These are phyloP conservation scores for Lepus timidus DNA, from an alignment of 2,113 vertebrate genomes.

Conservation along the genomic window DNA sequence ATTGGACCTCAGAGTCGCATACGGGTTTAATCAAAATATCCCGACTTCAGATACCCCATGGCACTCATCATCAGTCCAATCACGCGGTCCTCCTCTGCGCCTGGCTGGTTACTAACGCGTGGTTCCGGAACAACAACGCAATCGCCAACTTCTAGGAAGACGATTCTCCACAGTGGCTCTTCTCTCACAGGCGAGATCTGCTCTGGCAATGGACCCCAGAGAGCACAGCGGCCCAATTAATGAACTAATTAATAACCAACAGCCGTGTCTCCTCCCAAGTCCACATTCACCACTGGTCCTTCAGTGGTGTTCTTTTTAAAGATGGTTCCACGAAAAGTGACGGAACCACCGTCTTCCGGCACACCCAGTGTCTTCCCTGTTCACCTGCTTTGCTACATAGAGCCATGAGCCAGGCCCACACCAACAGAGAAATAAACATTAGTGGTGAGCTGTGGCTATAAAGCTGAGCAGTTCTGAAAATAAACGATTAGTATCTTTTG, in stretches of 20 bases:
- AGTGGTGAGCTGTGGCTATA: not conserved
- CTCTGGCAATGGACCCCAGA: not conserved
- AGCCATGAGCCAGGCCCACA: accelerated
- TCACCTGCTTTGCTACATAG: not conserved
- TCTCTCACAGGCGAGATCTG: not conserved
- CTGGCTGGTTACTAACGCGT: not conserved
- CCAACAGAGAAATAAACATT: not conserved
- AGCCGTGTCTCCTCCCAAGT: not conserved
- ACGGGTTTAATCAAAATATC: constrained; percentile 65
- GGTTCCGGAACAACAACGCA: not conserved
- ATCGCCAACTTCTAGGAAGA: not conserved
- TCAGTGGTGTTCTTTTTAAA: not conserved
- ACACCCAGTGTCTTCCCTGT: accelerated
- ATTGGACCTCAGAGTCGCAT: constrained; percentile 36
- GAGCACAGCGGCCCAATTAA: not conserved
- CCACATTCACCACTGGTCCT: not conserved
- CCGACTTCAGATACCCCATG: constrained; percentile 73
- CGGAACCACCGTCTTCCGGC: not conserved
- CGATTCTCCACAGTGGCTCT: not conserved
- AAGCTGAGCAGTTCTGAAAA: not conserved
- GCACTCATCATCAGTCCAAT: constrained; percentile 47
- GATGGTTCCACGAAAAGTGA: not conserved
- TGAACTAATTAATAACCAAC: no score
- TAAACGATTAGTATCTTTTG: not conserved
- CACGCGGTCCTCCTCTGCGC: not conserved